These are phyloP conservation scores for Hemiprocne comata DNA, from an alignment of 2,113 vertebrate genomes.

Conservation along the genomic window DNA sequence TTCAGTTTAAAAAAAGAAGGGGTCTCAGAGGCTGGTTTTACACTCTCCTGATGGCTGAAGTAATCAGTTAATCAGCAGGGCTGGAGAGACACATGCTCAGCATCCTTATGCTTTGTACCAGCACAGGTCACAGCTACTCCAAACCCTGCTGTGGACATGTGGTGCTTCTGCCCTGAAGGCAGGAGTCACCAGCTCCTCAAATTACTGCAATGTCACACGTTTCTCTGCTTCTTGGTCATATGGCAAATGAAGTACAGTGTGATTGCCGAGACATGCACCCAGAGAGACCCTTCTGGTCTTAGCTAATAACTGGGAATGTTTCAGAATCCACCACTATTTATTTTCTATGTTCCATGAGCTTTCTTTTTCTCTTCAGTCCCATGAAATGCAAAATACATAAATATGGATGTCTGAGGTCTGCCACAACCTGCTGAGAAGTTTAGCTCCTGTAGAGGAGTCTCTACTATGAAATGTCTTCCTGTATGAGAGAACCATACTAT, in stretches of 20 bases:
- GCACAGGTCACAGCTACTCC: background rate
- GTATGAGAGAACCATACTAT: accelerated
- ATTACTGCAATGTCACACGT: background rate
- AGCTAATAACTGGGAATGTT: background rate
- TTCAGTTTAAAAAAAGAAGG: background rate
- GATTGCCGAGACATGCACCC: accelerated
- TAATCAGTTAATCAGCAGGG: background rate
- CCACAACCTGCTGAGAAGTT: background rate
- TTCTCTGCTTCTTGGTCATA: background rate
- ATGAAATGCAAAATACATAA: background rate
- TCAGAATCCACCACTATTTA: background rate
- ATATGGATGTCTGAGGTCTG: background rate
- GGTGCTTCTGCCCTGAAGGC: background rate
- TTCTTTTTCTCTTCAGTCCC: background rate
- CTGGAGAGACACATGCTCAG: background rate
- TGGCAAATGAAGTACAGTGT: background rate
- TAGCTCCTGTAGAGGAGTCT: background rate
- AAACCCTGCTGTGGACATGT: background rate
- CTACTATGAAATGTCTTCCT: background rate
- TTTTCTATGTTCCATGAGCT: background rate
- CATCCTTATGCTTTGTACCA: background rate
- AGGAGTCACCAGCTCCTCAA: background rate
- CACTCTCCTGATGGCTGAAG: no score
- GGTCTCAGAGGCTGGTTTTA: background rate
- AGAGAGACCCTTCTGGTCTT: background rate